Evolutionary conservation across 2,888 invertebrate species (phyloP), one percentile per base, ranked within the genome.

Genomic region (Rotaria magnacalcarata): DNA sequence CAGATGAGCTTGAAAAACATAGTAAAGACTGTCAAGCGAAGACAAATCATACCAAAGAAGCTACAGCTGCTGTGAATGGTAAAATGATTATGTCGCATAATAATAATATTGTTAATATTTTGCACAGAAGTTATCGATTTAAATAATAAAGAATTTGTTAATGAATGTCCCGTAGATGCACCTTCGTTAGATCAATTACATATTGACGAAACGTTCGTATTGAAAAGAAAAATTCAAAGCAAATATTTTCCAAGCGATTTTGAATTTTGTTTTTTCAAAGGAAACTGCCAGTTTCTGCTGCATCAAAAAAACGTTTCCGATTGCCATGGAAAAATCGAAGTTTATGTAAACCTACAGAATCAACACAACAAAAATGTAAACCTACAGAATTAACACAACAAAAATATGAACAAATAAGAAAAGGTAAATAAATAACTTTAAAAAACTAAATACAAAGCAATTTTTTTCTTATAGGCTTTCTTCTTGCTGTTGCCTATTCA

Each of bases 401-500:
- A 41, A 47, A 80, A 47, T 47, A 80, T 80, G 47, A 8, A 21
- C 21, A 47, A 2, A n/a, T 47, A n/a, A 80, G 47, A 47, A 80
- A 80, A 47, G 80, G 80, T 47, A 24, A 54, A 21, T 47, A 11
- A 7, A 24, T 34, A 19, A 67, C 16, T 67, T 19, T 5, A 34
- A 27, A 4, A 16, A 41, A 67, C 34, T 8, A 67, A 19, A 19
- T 19, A 4, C 7, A 41, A 34, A 2, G 34, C 34, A 34, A 34
- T 2, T 34, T 34, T 34, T 16, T 67, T 67, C 14, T 34, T 43
- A 27, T 34, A 86, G 86, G 86, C 8, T 86, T 86, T 60, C 41
- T 86, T 41, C 47, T 86, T 16, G 16, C 86, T 84, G 85, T 85
- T 50, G 67, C 86, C 7, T 86, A 86, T 60, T 85, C 86, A 11